Evolutionary conservation across 2,113 vertebrate species (phyloP).

Genomic region (Arothron firmamentum): DNA sequence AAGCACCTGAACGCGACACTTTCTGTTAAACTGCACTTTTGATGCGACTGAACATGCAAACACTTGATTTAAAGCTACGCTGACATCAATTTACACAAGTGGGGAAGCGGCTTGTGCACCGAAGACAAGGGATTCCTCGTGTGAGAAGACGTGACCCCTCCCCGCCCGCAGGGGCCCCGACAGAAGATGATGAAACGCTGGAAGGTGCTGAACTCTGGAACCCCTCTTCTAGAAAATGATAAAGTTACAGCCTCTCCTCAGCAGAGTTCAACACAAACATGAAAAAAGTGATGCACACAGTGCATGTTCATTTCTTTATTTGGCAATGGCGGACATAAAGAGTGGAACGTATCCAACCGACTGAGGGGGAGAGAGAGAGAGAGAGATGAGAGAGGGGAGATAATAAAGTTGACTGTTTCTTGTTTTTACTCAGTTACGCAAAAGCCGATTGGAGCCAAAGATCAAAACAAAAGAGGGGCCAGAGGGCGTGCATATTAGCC

Average conservation of each 20-base stretch:
- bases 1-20: not conserved
- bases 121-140: slow-evolving; percentile 23
- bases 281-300: not conserved
- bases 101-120: not conserved
- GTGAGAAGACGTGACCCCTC: slow-evolving; percentile 25
- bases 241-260: no score
- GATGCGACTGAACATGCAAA: slow-evolving; percentile 1
- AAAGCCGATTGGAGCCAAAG: slow-evolving; percentile 54
- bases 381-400: slow-evolving; percentile 3
- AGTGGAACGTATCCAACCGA: slow-evolving; percentile 25
- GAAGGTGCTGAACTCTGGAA: slow-evolving; percentile 15
- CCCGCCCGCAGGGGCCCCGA: slow-evolving; percentile 23
- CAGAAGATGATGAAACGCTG: slow-evolving; percentile 19
- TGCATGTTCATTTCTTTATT: not conserved
- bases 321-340: not conserved
- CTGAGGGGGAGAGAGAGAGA: not conserved
- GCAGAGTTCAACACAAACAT: not conserved
- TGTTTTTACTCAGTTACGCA: slow-evolving; percentile 64
- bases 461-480: slow-evolving; percentile 71
- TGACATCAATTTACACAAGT: not conserved
- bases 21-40: not conserved
- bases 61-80: slow-evolving; percentile 6
- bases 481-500: slow-evolving; percentile 72
- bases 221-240: not conserved
- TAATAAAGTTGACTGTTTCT: slow-evolving; percentile 53